Conservation (phyloP, 2,797 vertebrate genomes). For the Avahi laniger region DNA sequence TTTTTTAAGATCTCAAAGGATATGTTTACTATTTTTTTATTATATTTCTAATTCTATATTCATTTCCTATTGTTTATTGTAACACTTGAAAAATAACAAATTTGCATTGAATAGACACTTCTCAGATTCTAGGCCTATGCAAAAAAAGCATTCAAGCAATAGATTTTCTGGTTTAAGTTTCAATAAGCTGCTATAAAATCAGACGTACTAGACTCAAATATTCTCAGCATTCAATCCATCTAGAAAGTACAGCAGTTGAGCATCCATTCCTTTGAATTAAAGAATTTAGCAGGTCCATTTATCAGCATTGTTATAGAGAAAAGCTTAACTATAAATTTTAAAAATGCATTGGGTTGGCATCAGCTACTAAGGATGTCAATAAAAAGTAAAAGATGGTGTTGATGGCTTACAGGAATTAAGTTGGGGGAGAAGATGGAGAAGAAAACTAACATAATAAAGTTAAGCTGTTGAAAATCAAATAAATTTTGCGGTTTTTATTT, state of each 20-base stretch:
- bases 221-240: not conserved
- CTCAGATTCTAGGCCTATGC: constrained; percentile 4
- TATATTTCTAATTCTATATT: not conserved
- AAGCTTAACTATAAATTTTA: not conserved
- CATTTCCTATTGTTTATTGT: not conserved
- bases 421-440: not conserved
- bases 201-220: not conserved
- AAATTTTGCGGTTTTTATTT: not conserved
- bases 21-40: not conserved
- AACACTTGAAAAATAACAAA: not conserved
- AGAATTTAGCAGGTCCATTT: not conserved
- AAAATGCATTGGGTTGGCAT: not conserved
- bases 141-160: not conserved
- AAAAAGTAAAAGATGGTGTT: not conserved
- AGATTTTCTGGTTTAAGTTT: not conserved
- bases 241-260: not conserved
- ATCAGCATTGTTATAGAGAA: not conserved
- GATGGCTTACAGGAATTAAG: not conserved
- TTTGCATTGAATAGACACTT: not conserved
- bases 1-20: constrained; percentile 3
- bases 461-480: not conserved
- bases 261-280: constrained; percentile 9
- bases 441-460: not conserved
- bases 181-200: constrained; percentile 14
- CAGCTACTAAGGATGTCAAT: not conserved